phyloP scores from a whole-genome alignment of 2,797 vertebrate species.

The Taenioides sp. region DNA sequence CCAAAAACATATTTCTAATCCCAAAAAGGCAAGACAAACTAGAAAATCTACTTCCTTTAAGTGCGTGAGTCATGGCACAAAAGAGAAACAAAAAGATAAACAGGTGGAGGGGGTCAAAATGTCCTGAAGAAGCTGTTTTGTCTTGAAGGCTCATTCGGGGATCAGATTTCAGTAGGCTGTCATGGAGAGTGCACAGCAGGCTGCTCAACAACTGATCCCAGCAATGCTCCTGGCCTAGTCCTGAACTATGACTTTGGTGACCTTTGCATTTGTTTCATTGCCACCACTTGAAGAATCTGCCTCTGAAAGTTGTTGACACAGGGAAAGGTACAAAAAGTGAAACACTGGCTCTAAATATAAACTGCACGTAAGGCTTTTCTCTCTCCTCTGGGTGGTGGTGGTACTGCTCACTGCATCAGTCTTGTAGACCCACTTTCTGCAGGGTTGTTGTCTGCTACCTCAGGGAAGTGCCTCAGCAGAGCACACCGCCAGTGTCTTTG shows the following conservation, averaged over 20 bases:
- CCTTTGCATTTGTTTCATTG: constrained; percentile 37
- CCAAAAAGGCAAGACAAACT: constrained; percentile 43
- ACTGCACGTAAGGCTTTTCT: constrained; percentile 56
- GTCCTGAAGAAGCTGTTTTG: constrained; percentile 59
- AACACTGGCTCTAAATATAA: constrained; percentile 75
- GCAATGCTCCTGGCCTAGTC: constrained; percentile 28
- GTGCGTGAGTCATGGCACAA: constrained; percentile 34
- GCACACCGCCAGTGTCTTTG: constrained; percentile 48
- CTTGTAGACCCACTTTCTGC: constrained; percentile 76
- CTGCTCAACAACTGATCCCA: constrained; percentile 43
- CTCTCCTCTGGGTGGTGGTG: constrained; percentile 62
- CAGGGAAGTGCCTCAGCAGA: constrained; percentile 38
- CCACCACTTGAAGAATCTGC: constrained; percentile 39
- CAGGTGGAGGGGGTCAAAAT: constrained; percentile 27
- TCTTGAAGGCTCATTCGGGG: constrained; percentile 48
- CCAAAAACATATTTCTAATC: constrained; percentile 28
- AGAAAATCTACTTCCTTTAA: constrained; percentile 55
- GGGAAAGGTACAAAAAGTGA: constrained; percentile 58
- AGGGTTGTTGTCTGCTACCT: constrained; percentile 58
- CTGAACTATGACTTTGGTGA: constrained; percentile 52
- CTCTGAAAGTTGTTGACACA: constrained; percentile 60
- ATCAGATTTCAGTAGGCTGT: constrained; percentile 63
- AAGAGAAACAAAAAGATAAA: constrained; percentile 38
- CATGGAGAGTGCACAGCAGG: constrained; percentile 29
- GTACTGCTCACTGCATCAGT: constrained; percentile 66